Evolutionary conservation across 2,797 vertebrate species (phyloP), one percentile per base, ranked within the genome.

Genomic region (Serranus cabrilla): DNA sequence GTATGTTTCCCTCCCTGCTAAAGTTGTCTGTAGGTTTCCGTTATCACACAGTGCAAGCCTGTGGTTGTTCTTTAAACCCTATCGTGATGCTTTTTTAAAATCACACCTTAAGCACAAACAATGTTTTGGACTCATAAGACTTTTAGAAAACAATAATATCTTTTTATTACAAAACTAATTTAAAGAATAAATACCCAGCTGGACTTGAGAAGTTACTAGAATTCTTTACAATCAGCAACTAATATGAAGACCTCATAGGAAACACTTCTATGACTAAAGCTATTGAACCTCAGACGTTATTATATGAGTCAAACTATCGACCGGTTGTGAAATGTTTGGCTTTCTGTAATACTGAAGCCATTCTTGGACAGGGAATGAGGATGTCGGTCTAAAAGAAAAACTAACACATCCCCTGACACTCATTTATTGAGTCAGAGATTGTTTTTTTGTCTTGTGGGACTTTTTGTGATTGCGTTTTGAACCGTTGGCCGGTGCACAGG

Each of bases 341-440:
- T 86, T 85, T 21, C 67, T 59, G 84, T 74, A 81, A 74, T 11
- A 3, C 14, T 61, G 74, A 72, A 69, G 58, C 77, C 50, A 54
- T 60, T 56, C 27, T 54, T 58, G 18, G 42, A 68, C 9, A 9
- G 11, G 52, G 42, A 76, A 81, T 59, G 74, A 83, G 76, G 84
- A 86, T 74, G 71, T 84, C 45, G 25, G 45, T n/a, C 14, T 57
- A 5, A 62, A 42, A 61, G 2, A 71, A 62, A 20, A 72, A 4
- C 46, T 7, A 23, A 39, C 54, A 68, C 39, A 31, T 78, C 72
- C 61, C 43, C 21, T 17, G 21, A 82, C 27, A 40, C 14, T 18
- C 40, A n/a, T 51, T 45, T 39, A 51, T 40, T 83, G 71, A 78
- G n/a, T 74, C 68, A 72, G 25, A 17, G n/a, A 55, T 52, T 17